phyloP scores from a whole-genome alignment of 1,140 invertebrate species.

The Periplaneta americana region DNA sequence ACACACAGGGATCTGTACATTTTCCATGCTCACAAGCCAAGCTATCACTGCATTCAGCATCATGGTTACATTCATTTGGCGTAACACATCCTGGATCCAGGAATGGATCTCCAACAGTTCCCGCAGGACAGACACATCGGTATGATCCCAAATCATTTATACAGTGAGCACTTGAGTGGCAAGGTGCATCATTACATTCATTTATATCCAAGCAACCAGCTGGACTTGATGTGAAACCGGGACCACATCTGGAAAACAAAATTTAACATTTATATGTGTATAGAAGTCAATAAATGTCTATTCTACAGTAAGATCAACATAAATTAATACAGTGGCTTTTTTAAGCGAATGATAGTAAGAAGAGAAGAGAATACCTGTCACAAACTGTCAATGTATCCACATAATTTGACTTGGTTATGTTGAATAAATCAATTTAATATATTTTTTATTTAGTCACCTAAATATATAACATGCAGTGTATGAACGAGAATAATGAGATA shows the following conservation, averaged over 20 bases:
- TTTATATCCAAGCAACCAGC: slow-evolving; percentile 70
- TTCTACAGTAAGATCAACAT: too few species aligned
- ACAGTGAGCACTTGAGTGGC: slow-evolving; percentile 72
- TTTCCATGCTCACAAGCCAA: slow-evolving; percentile 64
- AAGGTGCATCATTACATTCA: slow-evolving; percentile 73
- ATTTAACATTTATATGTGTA: too few species aligned
- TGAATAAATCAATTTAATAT: too few species aligned
- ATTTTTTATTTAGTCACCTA: too few species aligned
- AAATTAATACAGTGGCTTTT: too few species aligned
- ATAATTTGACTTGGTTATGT: neutral
- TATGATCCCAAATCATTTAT: slow-evolving; percentile 75
- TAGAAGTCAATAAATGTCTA: too few species aligned
- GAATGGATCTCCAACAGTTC: slow-evolving; percentile 73
- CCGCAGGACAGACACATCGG: slow-evolving; percentile 68
- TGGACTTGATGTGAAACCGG: slow-evolving; percentile 60
- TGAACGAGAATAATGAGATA: too few species aligned
- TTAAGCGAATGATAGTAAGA: neutral
- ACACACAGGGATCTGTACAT: slow-evolving; percentile 68
- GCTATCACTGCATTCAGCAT: slow-evolving; percentile 63
- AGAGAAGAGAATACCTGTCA: neutral
- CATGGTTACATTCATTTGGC: slow-evolving; percentile 61
- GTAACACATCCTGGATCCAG: slow-evolving; percentile 60
- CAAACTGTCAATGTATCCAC: neutral
- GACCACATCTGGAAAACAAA: slow-evolving; percentile 55
- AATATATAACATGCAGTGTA: too few species aligned